Conservation (phyloP, 2,888 invertebrate genomes). For the Pseudolycoriella hygida region DNA sequence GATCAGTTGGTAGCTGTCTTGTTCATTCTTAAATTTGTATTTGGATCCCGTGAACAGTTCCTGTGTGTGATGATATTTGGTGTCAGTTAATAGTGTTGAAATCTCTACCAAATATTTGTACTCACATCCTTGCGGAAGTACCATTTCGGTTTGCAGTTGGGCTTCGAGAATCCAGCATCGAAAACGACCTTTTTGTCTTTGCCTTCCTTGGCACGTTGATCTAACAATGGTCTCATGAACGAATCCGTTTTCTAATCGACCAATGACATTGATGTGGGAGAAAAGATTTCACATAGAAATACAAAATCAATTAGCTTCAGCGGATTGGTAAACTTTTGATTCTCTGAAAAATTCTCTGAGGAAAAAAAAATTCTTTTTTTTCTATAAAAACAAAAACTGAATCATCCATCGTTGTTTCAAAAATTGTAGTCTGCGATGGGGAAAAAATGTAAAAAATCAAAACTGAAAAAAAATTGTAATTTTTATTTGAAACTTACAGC, state of each 20-base stretch:
- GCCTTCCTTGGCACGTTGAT: slow-evolving; percentile 86
- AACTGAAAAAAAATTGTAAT: background rate
- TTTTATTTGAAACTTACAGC: background rate
- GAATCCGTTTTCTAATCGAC: slow-evolving; percentile 67
- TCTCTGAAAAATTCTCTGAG: background rate
- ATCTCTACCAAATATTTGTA: too few species aligned
- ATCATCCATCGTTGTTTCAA: too few species aligned
- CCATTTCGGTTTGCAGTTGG: slow-evolving; percentile 90
- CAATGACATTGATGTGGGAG: background rate
- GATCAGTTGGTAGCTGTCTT: slow-evolving; percentile 76
- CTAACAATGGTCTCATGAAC: slow-evolving; percentile 87
- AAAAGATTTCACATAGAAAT: background rate
- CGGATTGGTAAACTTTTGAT: background rate
- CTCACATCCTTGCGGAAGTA: slow-evolving; percentile 82
- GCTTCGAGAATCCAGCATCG: slow-evolving; percentile 88
- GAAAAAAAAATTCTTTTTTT: background rate
- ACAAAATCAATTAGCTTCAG: background rate
- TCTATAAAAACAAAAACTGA: background rate
- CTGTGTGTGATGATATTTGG: slow-evolving; percentile 27
- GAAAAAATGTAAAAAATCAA: too few species aligned
- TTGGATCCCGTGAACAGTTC: slow-evolving; percentile 93
- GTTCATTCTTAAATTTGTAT: slow-evolving; percentile 88
- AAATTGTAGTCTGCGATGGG: too few species aligned
- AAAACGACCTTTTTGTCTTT: slow-evolving; percentile 91
- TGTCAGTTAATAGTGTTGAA: background rate